phyloP scores from a whole-genome alignment of 2,113 vertebrate genomes.

The Gadus macrocephalus region DNA sequence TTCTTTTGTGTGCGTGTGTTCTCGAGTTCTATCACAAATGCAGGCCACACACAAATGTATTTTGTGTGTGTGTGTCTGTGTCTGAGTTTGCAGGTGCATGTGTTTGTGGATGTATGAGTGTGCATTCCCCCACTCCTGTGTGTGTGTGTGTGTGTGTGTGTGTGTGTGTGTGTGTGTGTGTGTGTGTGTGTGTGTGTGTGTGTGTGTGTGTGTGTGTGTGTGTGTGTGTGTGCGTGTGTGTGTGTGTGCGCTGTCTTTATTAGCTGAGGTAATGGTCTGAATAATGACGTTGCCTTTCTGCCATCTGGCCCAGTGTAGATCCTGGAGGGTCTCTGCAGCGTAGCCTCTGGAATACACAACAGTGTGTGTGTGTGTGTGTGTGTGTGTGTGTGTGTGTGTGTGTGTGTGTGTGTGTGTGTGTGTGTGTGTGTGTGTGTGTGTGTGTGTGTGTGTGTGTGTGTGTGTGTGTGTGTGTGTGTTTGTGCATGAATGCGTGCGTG shows the following conservation, averaged over 20 bases:
- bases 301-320: conserved; percentile 67
- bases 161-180: conserved; percentile 22
- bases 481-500: too few relatives aligned
- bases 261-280: conserved; percentile 73
- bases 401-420: not conserved
- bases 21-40: too few relatives aligned
- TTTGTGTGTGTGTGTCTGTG: conserved; percentile 16
- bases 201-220: conserved; percentile 13
- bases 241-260: conserved; percentile 56
- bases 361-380: not conserved
- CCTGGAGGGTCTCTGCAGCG: conserved; percentile 40
- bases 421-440: not conserved
- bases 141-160: conserved; percentile 4
- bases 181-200: conserved; percentile 31
- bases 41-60: too few relatives aligned
- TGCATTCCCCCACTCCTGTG: not conserved
- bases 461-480: too few relatives aligned
- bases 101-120: conserved; percentile 9
- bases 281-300: conserved; percentile 72
- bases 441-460: too few relatives aligned
- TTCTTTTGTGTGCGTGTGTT: too few relatives aligned
- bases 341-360: conserved; percentile 34
- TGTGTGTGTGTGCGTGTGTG: conserved; percentile 28
- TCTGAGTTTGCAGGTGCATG: not conserved
- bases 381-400: not conserved